Evolutionary conservation across 1,140 invertebrate species (phyloP).

Genomic region (Nixonia krombeini): DNA sequence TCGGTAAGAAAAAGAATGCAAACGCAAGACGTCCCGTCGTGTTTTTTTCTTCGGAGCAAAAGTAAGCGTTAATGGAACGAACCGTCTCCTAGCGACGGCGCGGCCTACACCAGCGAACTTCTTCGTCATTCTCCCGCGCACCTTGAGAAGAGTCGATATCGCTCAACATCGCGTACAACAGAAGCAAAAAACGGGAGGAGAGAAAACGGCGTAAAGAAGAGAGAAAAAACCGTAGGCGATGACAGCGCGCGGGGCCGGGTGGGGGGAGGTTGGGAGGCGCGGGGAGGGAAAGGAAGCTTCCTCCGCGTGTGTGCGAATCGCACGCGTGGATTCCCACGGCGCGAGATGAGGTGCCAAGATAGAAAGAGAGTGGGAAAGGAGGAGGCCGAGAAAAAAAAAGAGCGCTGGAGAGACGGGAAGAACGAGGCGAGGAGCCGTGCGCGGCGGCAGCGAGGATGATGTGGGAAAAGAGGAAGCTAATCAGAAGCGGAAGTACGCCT

Average conservation of each 20-base stretch:
- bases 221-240: conserved; percentile 1
- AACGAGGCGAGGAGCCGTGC: conserved; percentile 10
- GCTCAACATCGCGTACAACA: background rate
- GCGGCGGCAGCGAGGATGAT: conserved; percentile 53
- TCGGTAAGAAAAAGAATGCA: too few species aligned
- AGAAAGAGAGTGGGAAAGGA: conserved; percentile 49
- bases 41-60: too few species aligned
- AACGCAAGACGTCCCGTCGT: too few species aligned
- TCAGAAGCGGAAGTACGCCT: conserved; percentile 71
- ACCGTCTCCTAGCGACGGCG: too few species aligned
- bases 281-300: conserved; percentile 39
- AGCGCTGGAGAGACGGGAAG: conserved; percentile 17
- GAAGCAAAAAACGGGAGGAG: conserved; percentile 13
- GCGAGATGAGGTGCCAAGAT: conserved; percentile 54
- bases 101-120: too few species aligned
- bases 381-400: conserved; percentile 30
- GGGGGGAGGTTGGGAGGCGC: conserved; percentile 21
- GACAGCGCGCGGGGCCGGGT: conserved; percentile 19
- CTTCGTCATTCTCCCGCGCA: too few species aligned
- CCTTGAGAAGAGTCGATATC: conserved; percentile 12
- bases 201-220: background rate
- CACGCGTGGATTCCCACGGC: conserved; percentile 62
- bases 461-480: conserved; percentile 72
- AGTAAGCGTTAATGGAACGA: too few species aligned
- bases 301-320: conserved; percentile 53